Percentiles rank a stretch among this genome's conserved stretches.
Evolutionary conservation across 2,113 vertebrate species (phyloP).

Genomic region (Scolopax mira): DNA sequence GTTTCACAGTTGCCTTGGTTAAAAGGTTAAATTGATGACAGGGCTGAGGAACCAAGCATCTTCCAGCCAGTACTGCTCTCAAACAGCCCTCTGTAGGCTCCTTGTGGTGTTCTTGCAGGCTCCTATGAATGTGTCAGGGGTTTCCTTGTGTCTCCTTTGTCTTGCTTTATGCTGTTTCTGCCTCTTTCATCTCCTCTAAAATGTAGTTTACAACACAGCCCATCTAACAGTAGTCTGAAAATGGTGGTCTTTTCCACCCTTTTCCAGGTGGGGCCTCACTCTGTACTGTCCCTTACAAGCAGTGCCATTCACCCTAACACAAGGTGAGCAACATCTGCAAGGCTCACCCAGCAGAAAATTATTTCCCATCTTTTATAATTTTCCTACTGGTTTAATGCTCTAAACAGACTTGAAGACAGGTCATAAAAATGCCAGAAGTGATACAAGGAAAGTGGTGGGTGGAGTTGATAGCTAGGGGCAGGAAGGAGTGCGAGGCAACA

Average conservation of each 20-base stretch:
- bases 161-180: neutral
- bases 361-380: neutral
- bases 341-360: neutral
- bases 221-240: neutral
- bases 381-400: neutral
- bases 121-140: neutral
- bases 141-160: neutral
- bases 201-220: neutral
- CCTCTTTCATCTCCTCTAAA: neutral
- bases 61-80: neutral
- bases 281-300: neutral
- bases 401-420: neutral
- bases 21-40: neutral
- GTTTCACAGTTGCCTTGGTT: neutral
- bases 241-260: neutral
- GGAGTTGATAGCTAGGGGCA: neutral
- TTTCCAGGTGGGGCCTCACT: neutral
- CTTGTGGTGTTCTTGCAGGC: neutral
- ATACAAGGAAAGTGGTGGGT: neutral
- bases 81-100: neutral
- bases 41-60: neutral
- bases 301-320: neutral
- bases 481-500: neutral
- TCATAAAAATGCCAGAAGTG: neutral
- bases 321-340: neutral